Evolutionary conservation across 2,888 invertebrate species (phyloP), one percentile per base, ranked within the genome.

Genomic region (Aporophyla nigra): DNA sequence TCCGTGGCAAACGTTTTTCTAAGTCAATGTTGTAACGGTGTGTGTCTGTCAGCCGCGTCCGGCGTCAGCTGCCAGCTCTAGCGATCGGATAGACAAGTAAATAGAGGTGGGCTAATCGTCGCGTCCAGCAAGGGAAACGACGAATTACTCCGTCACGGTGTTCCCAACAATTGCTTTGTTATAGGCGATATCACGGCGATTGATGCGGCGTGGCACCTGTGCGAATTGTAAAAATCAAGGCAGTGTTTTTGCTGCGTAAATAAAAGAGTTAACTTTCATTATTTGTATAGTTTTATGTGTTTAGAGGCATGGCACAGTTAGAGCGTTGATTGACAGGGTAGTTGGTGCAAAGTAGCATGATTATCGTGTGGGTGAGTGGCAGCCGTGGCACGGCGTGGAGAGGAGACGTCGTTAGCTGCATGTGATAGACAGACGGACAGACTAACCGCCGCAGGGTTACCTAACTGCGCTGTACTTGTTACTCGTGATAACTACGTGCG

Each of bases 71-170:
- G 96, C 95, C 96, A 95, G 93, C 93, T 95, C 93, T 88, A 90
- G 91, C 90, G 87, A 90, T 89, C 90, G 90, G 95, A 95, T 93
- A 93, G 96, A 96, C 96, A 96, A 96, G 93, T 96, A 96, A 96
- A 96, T 96, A 95, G 96, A 95, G 94, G 93, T 92, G 89, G 92
- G 92, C 94, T 96, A 96, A 96, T 96, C 96, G 96, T 96, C 96
- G 95, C 94, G 93, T 93, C 94, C 91, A 93, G 93, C 88, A 93
- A 95, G 95, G 96, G 96, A 96, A 96, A 96, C 95, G 93, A 94
- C 94, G 96, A 95, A 96, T 96, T 96, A 96, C 95, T 92, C 89
- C 92, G 95, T 96, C 96, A 96, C 95, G 91, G 91, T 90, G 90
- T 91, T 93, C 91, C 94, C 93, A 95, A 92, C 96, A 92, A 95